Percentiles rank a stretch among this genome's conserved stretches.
These are phyloP conservation scores for Thalpophila matura DNA, from an alignment of 2,888 invertebrate genomes.

Conservation along the genomic window DNA sequence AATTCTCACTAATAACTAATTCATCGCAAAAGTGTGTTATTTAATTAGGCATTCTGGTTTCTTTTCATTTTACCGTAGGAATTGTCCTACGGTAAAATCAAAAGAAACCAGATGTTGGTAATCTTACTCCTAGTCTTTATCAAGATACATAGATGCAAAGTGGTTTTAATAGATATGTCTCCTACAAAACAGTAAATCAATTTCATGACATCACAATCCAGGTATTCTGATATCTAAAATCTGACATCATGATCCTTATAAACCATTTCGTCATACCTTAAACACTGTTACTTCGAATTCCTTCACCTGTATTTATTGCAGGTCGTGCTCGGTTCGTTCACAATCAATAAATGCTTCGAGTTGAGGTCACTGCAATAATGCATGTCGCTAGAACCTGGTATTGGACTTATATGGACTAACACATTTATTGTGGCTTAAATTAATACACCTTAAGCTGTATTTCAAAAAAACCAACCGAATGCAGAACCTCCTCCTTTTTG, in stretches of 20 bases:
- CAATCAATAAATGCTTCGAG: constrained; percentile 56
- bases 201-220: constrained; percentile 47
- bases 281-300: constrained; percentile 30
- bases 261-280: constrained; percentile 31
- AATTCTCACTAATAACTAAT: too few relatives aligned
- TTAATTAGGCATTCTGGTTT: too few relatives aligned
- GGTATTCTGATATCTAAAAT: constrained; percentile 45
- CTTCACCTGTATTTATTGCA: constrained; percentile 35
- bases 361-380: constrained; percentile 56
- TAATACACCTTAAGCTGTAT: too few relatives aligned
- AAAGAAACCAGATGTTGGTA: too few relatives aligned
- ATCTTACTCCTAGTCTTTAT: too few relatives aligned
- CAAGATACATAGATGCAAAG: too few relatives aligned
- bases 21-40: too few relatives aligned
- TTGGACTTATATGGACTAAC: not conserved
- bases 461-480: too few relatives aligned
- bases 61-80: too few relatives aligned
- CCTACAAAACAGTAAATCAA: not conserved
- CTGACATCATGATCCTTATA: constrained; percentile 46
- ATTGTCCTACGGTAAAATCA: too few relatives aligned
- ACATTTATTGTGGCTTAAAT: not conserved
- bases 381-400: not conserved
- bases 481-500: too few relatives aligned
- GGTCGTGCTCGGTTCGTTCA: constrained; percentile 40
- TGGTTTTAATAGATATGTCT: too few relatives aligned